phyloP scores from a whole-genome alignment of 2,113 vertebrate genomes.

The Jaculus jaculus region DNA sequence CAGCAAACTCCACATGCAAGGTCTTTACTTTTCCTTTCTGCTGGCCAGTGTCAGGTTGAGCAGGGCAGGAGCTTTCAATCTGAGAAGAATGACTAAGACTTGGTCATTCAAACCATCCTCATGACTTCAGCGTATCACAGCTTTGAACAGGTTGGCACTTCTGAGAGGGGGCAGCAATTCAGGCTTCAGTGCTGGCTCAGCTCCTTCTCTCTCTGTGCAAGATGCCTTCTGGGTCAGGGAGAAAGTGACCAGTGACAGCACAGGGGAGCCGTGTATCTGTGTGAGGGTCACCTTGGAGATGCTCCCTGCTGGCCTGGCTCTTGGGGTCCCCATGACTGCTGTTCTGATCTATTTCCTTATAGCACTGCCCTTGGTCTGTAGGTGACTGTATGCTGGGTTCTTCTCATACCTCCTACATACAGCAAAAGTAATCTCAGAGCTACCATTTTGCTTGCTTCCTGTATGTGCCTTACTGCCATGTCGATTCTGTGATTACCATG shows the following conservation, averaged over 20 bases:
- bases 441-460: background rate
- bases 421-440: background rate
- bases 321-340: background rate
- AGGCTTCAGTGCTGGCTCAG: background rate
- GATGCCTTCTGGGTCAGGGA: background rate
- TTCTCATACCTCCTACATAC: background rate
- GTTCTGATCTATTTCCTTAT: background rate
- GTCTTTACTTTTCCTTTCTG: background rate
- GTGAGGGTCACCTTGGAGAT: background rate
- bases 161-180: background rate
- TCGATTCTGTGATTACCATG: background rate
- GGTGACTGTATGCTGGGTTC: background rate
- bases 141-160: background rate
- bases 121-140: background rate
- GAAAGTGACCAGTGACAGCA: background rate
- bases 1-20: too few relatives aligned
- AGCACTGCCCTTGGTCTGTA: background rate
- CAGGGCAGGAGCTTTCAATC: background rate
- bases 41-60: background rate
- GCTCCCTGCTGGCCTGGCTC: background rate
- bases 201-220: fast-evolving
- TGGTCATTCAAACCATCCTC: background rate
- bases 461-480: background rate
- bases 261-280: background rate
- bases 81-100: background rate